A percentile compares a stretch with the other conserved stretches of the same genome.
These are phyloP conservation scores for Nematopogon swammerdamellus DNA, from an alignment of 2,888 invertebrate genomes.

Conservation along the genomic window DNA sequence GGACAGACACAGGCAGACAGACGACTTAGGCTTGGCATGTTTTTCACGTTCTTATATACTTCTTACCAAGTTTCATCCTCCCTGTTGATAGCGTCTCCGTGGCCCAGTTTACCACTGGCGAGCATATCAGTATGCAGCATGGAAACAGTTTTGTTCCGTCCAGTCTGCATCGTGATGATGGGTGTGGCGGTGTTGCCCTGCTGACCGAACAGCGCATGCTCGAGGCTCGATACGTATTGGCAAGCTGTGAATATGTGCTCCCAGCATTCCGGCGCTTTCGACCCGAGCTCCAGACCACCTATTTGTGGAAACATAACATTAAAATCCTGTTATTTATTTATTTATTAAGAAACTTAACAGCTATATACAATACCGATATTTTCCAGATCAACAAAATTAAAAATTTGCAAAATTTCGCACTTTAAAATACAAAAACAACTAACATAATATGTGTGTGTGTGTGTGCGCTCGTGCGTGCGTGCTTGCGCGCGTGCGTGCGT, in stretches of 20 bases:
- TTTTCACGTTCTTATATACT: no score
- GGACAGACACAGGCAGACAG: no score
- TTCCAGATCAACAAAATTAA: no score
- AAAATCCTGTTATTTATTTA: background rate
- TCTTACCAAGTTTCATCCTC: conserved; percentile 78
- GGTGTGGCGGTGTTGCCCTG: conserved; percentile 68
- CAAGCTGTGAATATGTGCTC: conserved; percentile 93
- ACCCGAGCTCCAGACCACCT: conserved; percentile 85
- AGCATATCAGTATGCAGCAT: conserved; percentile 55
- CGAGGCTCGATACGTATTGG: conserved; percentile 87
- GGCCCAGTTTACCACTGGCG: conserved; percentile 41
- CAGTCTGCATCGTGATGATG: conserved; percentile 64
- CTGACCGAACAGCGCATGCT: conserved; percentile 85
- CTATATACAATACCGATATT: no score
- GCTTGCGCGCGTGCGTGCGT: no score
- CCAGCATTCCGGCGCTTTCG: conserved; percentile 93
- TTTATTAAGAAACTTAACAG: no score
- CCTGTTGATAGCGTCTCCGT: conserved; percentile 25
- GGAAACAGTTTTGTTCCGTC: conserved; percentile 57
- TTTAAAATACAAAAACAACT: no score
- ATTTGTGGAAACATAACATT: no score
- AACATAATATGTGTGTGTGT: no score
- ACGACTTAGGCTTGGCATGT: no score
- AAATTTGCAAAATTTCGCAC: no score
- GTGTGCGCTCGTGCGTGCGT: no score